Evolutionary conservation across 2,113 vertebrate genomes (phyloP).

Genomic region (Corythornis madagascariensis): DNA sequence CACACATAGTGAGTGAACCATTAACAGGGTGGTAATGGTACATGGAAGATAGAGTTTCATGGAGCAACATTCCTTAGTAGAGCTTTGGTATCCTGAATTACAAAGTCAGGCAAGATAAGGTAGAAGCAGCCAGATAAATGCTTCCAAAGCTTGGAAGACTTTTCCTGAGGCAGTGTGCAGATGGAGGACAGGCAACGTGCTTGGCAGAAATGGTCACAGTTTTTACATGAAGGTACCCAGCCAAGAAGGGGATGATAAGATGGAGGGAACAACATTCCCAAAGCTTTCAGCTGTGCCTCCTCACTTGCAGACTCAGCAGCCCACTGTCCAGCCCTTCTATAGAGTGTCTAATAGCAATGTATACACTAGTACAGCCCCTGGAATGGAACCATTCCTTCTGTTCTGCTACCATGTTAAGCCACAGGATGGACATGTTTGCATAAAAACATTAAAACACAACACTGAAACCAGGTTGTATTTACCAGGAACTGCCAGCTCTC

Average conservation of each 20-base stretch:
- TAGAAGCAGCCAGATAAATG: background rate
- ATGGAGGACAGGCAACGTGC: background rate
- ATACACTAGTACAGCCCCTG: background rate
- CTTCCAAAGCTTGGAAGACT: background rate
- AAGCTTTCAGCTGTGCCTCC: background rate
- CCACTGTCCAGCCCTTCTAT: background rate
- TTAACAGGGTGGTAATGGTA: fast-evolving
- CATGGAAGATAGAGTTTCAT: background rate
- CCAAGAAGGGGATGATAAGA: background rate
- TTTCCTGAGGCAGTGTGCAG: background rate
- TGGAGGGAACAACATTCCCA: background rate
- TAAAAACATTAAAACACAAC: background rate
- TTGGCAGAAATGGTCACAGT: background rate
- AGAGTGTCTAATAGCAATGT: background rate
- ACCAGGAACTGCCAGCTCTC: conserved; percentile 10
- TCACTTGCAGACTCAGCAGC: background rate
- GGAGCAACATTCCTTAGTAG: background rate
- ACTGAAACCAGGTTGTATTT: background rate
- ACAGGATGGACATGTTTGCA: background rate
- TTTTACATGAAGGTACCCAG: background rate
- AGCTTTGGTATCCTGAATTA: background rate
- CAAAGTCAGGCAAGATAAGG: background rate
- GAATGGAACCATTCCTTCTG: background rate
- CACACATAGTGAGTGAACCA: background rate
- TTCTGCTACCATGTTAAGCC: background rate